These are phyloP conservation scores for Tympanuchus pallidicinctus DNA, from an alignment of 2,113 vertebrate genomes.

Conservation along the genomic window DNA sequence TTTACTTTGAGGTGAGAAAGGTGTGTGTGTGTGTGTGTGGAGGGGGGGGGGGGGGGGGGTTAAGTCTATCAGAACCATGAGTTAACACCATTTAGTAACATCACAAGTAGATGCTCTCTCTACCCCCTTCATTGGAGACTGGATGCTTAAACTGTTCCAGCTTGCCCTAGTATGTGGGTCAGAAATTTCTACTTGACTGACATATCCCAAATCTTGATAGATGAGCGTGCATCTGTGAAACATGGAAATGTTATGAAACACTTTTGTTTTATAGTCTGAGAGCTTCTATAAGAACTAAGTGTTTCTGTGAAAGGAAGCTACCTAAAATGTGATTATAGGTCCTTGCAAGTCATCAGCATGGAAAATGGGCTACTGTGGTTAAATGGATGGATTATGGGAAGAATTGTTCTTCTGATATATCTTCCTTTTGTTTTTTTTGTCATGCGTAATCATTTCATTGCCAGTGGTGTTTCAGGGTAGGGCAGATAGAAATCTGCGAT, in stretches of 20 bases:
- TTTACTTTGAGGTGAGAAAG: neutral
- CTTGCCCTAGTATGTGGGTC: neutral
- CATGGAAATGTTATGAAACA: neutral
- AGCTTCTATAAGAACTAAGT: neutral
- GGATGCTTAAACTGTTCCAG: neutral
- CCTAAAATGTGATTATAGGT: neutral
- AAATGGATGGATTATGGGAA: neutral
- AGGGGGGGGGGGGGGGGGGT: accelerated
- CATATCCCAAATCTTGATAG: neutral
- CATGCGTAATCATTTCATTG: neutral
- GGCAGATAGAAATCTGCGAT: accelerated
- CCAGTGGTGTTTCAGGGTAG: neutral
- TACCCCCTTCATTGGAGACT: neutral
- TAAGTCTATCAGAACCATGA: neutral
- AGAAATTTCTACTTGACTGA: neutral
- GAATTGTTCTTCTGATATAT: neutral
- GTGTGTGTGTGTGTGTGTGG: no score
- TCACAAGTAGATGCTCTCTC: neutral
- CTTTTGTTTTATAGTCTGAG: neutral
- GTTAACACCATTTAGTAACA: neutral
- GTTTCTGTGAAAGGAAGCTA: neutral
- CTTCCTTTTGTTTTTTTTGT: neutral
- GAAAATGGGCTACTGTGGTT: neutral
- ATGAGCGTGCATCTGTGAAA: neutral
- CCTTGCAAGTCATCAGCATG: neutral